These are phyloP conservation scores for Gymnorhina tibicen DNA, from an alignment of 2,113 vertebrate genomes.

Conservation along the genomic window DNA sequence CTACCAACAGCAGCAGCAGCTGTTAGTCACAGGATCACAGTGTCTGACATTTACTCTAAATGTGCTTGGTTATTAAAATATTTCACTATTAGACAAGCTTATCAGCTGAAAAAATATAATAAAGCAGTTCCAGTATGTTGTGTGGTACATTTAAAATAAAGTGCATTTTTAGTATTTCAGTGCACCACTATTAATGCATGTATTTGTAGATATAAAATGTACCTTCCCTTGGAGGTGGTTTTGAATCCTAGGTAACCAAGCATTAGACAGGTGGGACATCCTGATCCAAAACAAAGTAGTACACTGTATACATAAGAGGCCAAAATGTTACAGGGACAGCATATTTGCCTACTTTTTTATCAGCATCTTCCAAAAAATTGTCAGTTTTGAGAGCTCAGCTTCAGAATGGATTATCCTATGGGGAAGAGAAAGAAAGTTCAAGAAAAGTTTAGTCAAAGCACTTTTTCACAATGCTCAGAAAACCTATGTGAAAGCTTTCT, in stretches of 20 bases:
- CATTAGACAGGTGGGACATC: not conserved
- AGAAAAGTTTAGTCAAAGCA: not conserved
- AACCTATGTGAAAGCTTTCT: not conserved
- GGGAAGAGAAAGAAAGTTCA: not conserved
- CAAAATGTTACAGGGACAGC: not conserved
- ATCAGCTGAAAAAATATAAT: slow-evolving; percentile 69
- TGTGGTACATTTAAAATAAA: not conserved
- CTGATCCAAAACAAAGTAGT: not conserved
- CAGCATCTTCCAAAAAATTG: not conserved
- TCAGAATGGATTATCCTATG: not conserved
- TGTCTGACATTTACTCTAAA: slow-evolving; percentile 73
- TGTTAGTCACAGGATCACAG: slow-evolving; percentile 64
- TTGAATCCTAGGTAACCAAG: not conserved
- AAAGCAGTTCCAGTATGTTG: not conserved
- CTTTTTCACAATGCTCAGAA: not conserved
- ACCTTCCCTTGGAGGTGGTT: not conserved
- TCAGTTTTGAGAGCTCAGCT: not conserved
- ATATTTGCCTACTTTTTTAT: not conserved
- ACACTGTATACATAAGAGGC: not conserved
- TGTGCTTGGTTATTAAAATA: slow-evolving; percentile 72
- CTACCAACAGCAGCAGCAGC: slow-evolving; percentile 67
- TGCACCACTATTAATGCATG: not conserved
- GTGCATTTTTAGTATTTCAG: not conserved
- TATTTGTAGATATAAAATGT: not conserved
- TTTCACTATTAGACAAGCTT: slow-evolving; percentile 67